A percentile compares a stretch with the other conserved stretches of the same genome.
Conservation (phyloP, 2,113 vertebrate species). For the Castor canadensis region DNA sequence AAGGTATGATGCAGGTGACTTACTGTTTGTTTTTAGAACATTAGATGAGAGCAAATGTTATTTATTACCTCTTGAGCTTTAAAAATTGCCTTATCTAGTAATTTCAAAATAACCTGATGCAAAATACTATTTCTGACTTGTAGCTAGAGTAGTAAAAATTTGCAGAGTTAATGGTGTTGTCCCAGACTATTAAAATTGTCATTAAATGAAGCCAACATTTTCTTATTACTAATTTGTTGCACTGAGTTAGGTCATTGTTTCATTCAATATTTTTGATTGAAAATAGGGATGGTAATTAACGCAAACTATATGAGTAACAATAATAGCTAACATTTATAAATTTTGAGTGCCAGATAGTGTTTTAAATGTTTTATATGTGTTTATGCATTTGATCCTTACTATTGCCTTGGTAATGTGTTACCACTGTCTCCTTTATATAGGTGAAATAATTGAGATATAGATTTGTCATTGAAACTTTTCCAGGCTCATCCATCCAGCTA, state of each 20-base stretch:
- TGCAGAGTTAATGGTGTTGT: not conserved
- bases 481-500: not conserved
- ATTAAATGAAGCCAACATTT: conserved; percentile 31
- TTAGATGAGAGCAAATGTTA: not conserved
- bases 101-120: conserved; percentile 11
- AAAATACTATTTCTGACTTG: conserved; percentile 12
- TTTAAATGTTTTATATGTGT: conserved; percentile 18
- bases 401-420: not conserved
- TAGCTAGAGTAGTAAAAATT: conserved; percentile 33
- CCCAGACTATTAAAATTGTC: not conserved
- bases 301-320: not conserved
- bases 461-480: not conserved
- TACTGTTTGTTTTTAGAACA: conserved; percentile 30
- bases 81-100: not conserved
- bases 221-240: not conserved
- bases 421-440: not conserved
- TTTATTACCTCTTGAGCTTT: not conserved
- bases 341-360: not conserved
- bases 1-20: not conserved
- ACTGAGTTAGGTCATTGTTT: conserved; percentile 27
- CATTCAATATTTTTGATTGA: conserved; percentile 19
- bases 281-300: conserved; percentile 17
- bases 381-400: not conserved
- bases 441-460: not conserved
- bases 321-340: not conserved